Percentiles rank a stretch among this genome's conserved stretches.
Conservation (phyloP, 1,140 invertebrate species). For the Globodera rostochiensis region DNA sequence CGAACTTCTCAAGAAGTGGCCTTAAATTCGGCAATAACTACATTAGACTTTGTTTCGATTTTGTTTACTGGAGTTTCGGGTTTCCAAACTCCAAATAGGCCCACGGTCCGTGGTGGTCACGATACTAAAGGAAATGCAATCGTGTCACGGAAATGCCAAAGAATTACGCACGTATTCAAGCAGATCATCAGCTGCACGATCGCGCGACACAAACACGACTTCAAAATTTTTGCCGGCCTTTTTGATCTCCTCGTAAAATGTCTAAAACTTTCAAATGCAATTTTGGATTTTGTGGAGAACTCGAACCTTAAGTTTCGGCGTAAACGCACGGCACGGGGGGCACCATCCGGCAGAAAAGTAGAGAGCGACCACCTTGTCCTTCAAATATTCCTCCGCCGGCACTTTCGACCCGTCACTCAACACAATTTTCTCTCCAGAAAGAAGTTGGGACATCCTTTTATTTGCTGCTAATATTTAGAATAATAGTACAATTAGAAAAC, state of each 20-base stretch:
- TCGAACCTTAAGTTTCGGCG: slow-evolving; percentile 61
- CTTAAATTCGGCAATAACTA: slow-evolving; percentile 18
- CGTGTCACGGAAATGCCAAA: background rate
- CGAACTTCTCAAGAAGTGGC: slow-evolving; percentile 55
- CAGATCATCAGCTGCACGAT: slow-evolving; percentile 51
- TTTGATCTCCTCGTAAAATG: slow-evolving; percentile 61
- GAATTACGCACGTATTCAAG: slow-evolving; percentile 23
- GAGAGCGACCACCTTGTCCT: slow-evolving; percentile 61
- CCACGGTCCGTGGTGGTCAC: slow-evolving; percentile 58
- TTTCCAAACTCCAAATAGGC: slow-evolving; percentile 47
- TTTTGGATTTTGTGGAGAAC: slow-evolving; percentile 8
- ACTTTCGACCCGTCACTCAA: slow-evolving; percentile 49
- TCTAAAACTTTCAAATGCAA: slow-evolving; percentile 39
- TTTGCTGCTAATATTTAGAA: background rate
- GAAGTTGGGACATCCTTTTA: slow-evolving; percentile 49
- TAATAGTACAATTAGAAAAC: too few species aligned
- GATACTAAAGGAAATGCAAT: slow-evolving; percentile 36
- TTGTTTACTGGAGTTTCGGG: slow-evolving; percentile 52
- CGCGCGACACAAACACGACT: slow-evolving; percentile 58
- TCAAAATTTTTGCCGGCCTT: slow-evolving; percentile 59
- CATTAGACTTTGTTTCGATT: background rate
- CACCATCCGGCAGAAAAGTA: slow-evolving; percentile 65
- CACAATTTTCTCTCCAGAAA: slow-evolving; percentile 55
- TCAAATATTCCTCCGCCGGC: slow-evolving; percentile 50
- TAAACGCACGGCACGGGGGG: slow-evolving; percentile 61